Conservation (phyloP, 2,113 vertebrate genomes). For the Aythya baeri region DNA sequence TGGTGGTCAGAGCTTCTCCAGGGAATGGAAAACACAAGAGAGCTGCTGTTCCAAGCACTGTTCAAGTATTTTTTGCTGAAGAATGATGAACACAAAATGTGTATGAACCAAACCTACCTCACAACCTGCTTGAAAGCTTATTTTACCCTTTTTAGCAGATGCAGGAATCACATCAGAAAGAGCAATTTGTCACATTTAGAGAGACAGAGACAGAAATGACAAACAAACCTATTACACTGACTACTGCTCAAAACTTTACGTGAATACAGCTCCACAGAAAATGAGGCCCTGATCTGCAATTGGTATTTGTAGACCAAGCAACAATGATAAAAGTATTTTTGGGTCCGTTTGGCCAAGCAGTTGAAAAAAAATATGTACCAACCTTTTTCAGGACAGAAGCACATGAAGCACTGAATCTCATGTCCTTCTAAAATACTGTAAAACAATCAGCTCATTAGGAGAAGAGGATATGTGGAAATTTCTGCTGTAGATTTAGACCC, state of each 20-base stretch:
- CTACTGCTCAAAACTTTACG: neutral
- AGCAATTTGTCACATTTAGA: neutral
- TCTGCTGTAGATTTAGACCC: neutral
- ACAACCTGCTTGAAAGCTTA: neutral
- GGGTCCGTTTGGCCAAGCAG: neutral
- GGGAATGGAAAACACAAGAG: neutral
- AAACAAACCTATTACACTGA: neutral
- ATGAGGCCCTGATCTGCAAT: neutral
- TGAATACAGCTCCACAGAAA: neutral
- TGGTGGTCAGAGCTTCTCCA: neutral
- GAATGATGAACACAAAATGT: neutral
- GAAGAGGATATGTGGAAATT: neutral
- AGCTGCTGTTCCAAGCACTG: neutral
- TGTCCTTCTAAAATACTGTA: neutral
- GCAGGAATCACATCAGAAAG: neutral
- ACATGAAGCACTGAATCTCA: neutral
- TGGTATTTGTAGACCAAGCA: fast-evolving
- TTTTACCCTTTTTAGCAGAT: neutral
- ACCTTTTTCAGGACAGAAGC: neutral
- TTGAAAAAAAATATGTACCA: neutral
- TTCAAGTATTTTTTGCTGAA: neutral
- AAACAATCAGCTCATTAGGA: neutral
- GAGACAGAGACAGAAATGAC: neutral
- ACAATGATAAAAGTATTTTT: neutral
- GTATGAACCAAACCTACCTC: neutral